Evolutionary conservation across 2,888 invertebrate species (phyloP).

Genomic region (Dorcus parallelipipedus): DNA sequence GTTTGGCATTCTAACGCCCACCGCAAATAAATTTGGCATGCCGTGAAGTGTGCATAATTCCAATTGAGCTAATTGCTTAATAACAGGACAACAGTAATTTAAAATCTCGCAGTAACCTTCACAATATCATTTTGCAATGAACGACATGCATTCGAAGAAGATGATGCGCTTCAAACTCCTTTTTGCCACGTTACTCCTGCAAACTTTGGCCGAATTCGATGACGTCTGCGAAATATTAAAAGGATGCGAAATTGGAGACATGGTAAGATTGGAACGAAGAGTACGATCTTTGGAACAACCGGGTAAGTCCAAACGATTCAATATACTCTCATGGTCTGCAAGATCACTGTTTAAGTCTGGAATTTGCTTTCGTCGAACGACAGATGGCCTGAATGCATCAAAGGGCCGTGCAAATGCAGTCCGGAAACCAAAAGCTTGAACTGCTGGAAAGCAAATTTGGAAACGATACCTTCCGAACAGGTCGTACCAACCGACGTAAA

Average conservation of each 20-base stretch:
- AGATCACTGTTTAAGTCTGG: not conserved
- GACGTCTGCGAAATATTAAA: too few relatives aligned
- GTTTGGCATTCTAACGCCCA: not conserved
- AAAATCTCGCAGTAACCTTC: not conserved
- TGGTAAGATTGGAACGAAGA: conserved; percentile 60
- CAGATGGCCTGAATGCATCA: conserved; percentile 61
- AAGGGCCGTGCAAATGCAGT: conserved; percentile 63
- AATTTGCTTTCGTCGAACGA: conserved; percentile 32
- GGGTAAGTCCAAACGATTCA: conserved; percentile 44
- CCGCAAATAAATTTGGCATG: conserved; percentile 4
- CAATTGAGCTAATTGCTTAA: conserved; percentile 11
- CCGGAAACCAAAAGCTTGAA: conserved; percentile 62
- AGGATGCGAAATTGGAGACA: conserved; percentile 34
- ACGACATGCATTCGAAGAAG: too few relatives aligned
- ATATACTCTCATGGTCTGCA: not conserved
- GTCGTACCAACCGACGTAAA: conserved; percentile 62
- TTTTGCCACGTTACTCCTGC: too few relatives aligned
- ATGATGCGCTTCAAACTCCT: too few relatives aligned
- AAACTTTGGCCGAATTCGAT: too few relatives aligned
- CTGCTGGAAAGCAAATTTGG: conserved; percentile 65
- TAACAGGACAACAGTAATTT: conserved; percentile 18
- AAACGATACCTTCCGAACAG: conserved; percentile 59
- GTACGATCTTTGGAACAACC: conserved; percentile 68
- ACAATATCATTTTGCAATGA: too few relatives aligned
- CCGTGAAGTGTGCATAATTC: conserved; percentile 11